Percentiles rank a stretch among this genome's conserved stretches.
phyloP scores from a whole-genome alignment of 2,113 vertebrate genomes.

The Pongo abelii region DNA sequence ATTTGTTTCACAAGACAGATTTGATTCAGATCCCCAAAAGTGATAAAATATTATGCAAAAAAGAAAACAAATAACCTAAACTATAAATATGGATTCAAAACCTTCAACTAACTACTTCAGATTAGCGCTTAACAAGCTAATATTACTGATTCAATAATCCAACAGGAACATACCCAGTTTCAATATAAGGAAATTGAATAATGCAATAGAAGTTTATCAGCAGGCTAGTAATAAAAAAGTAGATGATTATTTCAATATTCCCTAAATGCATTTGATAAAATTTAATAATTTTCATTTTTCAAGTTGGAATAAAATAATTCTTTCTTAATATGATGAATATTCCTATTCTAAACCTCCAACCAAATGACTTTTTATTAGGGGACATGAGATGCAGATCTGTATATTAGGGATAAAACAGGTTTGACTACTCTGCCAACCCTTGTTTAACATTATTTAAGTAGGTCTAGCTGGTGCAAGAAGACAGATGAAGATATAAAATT shows the following conservation, averaged over 20 bases:
- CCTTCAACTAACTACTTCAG: slow-evolving; percentile 24
- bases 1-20: background rate
- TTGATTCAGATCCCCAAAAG: background rate
- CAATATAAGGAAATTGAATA: slow-evolving; percentile 26
- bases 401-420: slow-evolving; percentile 18
- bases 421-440: background rate
- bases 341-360: slow-evolving; percentile 7
- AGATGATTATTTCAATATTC: background rate
- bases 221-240: background rate
- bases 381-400: background rate
- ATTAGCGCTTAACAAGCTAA: background rate
- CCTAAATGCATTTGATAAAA: slow-evolving; percentile 36
- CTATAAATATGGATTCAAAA: background rate
- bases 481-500: background rate
- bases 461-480: background rate
- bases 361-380: background rate
- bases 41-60: slow-evolving; percentile 29
- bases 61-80: background rate
- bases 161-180: background rate
- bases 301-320: slow-evolving; percentile 18
- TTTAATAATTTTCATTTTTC: slow-evolving; percentile 53
- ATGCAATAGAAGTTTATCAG: slow-evolving; percentile 13
- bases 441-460: slow-evolving; percentile 24
- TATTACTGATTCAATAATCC: slow-evolving; percentile 26
- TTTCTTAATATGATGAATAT: slow-evolving; percentile 12